Evolutionary conservation across 1,140 invertebrate species (phyloP), one percentile per base, ranked within the genome.

Genomic region (Gonioctena quinquepunctata): DNA sequence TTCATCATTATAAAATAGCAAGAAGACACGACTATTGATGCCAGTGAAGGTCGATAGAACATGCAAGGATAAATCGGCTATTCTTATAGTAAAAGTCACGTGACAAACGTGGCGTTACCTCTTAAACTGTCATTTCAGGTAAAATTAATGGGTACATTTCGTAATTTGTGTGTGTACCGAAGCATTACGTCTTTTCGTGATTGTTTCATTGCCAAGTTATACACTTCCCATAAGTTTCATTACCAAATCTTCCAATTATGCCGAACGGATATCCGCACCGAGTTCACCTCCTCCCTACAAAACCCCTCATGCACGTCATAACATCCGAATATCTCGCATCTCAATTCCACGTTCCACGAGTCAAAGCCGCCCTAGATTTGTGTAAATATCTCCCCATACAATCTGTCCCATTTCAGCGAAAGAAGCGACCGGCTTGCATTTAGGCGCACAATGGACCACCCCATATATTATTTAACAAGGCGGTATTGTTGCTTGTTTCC

Each of bases 401-500:
- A 67, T 59, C 66, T 22, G 13, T 49, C 26, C 25, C 26, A 18
- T 61, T 64, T 64, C 49, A 25, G n/a, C 33, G 62, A 64, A 64
- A 49, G 16, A 50, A 49, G 42, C 28, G 22, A 19, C 21, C 42
- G 13, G 62, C 21, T 16, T 57, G 64, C 50, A 66, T 66, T 66
- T 66, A 66, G 23, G 54, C 26, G 11, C 70, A 72, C 70, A 72
- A 72, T 72, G 42, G 70, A 68, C 66, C 70, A 64, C 60, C 70
- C 70, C 62, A 72, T 72, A 72, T 69, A 72, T 69, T 72, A 72
- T 72, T 72, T 72, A 72, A 70, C 70, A 57, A 69, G 59, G 57
- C 21, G 23, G 67, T 60, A 48, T 67, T 67, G 66, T 67, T 60
- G 66, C 25, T 28, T 18, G 18, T 54, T 56, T 54, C 54, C 52